Percentiles rank a stretch among this genome's conserved stretches.
Evolutionary conservation across 2,888 invertebrate species (phyloP).

Genomic region (Oscheius sp.): DNA sequence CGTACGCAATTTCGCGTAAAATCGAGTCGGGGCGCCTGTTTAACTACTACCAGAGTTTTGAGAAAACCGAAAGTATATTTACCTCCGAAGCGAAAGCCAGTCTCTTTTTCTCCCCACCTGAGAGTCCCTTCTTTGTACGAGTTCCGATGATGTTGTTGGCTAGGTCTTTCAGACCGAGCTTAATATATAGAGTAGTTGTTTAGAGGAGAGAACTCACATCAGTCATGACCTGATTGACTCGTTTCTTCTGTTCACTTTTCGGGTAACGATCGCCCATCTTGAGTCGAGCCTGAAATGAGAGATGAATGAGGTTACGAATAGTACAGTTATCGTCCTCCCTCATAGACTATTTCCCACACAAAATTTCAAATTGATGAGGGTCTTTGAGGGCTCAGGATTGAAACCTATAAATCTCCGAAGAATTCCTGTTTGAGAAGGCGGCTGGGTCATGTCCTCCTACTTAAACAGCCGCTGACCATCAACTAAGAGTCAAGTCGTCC

Average conservation of each 20-base stretch:
- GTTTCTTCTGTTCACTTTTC: constrained; percentile 79
- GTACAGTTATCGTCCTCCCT: background rate
- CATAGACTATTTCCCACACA: too few relatives aligned
- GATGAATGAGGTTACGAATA: background rate
- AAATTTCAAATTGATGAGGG: background rate
- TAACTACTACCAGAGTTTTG: too few relatives aligned
- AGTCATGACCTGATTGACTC: constrained; percentile 80
- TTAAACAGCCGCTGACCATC: too few relatives aligned
- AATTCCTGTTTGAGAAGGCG: too few relatives aligned
- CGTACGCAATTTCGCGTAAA: too few relatives aligned
- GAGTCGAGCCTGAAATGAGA: constrained; percentile 78
- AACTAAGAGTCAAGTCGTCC: too few relatives aligned
- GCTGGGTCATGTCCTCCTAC: too few relatives aligned
- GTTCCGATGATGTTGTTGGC: constrained; percentile 85
- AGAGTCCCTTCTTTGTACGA: constrained; percentile 84
- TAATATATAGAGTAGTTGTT: background rate
- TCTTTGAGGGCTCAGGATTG: background rate
- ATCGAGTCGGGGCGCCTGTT: too few relatives aligned
- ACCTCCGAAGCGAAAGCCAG: constrained; percentile 93
- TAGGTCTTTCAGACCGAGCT: constrained; percentile 78
- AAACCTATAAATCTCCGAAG: background rate
- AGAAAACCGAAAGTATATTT: constrained; percentile 36
- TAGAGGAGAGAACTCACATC: constrained; percentile 52
- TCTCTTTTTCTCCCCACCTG: constrained; percentile 92
- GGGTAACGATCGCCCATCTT: constrained; percentile 83